phyloP scores from a whole-genome alignment of 1,140 invertebrate genomes.

The Chionoecetes opilio region DNA sequence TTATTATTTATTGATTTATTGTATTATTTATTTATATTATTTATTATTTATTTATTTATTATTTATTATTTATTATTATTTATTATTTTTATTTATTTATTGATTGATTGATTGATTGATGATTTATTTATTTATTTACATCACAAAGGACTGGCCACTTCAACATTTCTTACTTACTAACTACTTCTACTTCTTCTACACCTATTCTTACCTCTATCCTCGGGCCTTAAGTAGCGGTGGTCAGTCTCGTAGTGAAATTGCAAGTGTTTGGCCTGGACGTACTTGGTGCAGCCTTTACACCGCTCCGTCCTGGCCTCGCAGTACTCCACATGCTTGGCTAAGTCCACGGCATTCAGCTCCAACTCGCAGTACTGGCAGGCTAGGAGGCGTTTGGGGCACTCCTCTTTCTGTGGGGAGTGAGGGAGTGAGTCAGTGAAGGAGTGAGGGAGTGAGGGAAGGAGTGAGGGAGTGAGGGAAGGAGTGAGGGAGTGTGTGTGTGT shows the following conservation, averaged over 20 bases:
- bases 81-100: too few relatives aligned
- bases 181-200: background rate
- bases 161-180: background rate
- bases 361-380: constrained; percentile 87
- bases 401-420: constrained; percentile 82
- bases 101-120: too few relatives aligned
- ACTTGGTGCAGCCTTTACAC: constrained; percentile 87
- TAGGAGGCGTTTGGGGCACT: constrained; percentile 83
- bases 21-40: too few relatives aligned
- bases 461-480: too few relatives aligned
- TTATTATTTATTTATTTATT: too few relatives aligned
- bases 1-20: too few relatives aligned
- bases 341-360: constrained; percentile 86
- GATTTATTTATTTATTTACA: too few relatives aligned
- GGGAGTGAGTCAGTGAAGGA: background rate
- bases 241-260: constrained; percentile 87
- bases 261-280: constrained; percentile 88
- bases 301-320: constrained; percentile 88
- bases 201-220: constrained; percentile 83
- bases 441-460: too few relatives aligned
- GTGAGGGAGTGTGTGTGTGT: too few relatives aligned
- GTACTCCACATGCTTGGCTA: constrained; percentile 87
- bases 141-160: too few relatives aligned
- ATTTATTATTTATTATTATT: too few relatives aligned
- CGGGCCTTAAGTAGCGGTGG: constrained; percentile 86